phyloP scores from a whole-genome alignment of 2,797 vertebrate genomes.

The Emydoidea blandingii region DNA sequence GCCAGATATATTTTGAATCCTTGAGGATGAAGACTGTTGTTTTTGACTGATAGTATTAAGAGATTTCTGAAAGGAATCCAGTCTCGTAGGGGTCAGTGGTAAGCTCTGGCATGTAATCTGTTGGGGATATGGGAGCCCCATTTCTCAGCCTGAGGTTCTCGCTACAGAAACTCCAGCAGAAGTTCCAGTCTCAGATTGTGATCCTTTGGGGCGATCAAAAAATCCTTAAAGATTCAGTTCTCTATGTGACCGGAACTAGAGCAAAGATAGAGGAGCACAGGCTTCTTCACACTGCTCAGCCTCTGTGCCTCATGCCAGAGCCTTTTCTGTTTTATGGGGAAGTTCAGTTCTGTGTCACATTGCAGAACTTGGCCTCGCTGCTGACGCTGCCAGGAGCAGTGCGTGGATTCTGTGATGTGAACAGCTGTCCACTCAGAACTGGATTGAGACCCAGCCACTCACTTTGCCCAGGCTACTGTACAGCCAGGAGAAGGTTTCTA shows the following conservation, averaged over 20 bases:
- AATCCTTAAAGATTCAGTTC: background rate
- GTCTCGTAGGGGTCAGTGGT: background rate
- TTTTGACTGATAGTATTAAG: background rate
- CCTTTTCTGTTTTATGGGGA: background rate
- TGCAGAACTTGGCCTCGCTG: background rate
- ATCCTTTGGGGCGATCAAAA: background rate
- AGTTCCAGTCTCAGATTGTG: background rate
- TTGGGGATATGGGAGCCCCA: background rate
- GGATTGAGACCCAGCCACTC: background rate
- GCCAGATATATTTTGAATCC: background rate
- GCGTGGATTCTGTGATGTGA: background rate
- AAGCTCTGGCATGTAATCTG: background rate
- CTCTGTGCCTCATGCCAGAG: background rate
- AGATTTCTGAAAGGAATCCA: background rate
- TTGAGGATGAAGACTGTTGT: background rate
- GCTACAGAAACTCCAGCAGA: background rate
- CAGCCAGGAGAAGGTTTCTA: constrained; percentile 33
- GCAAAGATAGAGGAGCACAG: background rate
- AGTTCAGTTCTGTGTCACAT: background rate
- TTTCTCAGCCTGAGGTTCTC: background rate
- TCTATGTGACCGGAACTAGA: background rate
- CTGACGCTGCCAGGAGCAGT: background rate
- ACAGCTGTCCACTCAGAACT: background rate
- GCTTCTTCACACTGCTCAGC: background rate
- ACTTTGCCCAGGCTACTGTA: background rate